Evolutionary conservation across 2,113 vertebrate genomes (phyloP).

Genomic region (Ailurus styani): DNA sequence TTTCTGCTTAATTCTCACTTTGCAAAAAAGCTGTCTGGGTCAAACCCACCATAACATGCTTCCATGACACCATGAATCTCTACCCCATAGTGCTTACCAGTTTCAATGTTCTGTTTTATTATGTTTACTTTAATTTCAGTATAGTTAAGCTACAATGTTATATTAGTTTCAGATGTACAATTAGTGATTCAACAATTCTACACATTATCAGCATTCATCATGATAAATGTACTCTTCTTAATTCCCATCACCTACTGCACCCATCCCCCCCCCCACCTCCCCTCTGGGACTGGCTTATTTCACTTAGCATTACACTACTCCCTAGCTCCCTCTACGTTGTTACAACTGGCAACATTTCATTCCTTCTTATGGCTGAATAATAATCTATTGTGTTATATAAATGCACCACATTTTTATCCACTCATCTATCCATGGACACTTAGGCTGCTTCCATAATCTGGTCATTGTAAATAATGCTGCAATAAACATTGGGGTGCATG

Average conservation of each 20-base stretch:
- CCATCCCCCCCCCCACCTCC: background rate
- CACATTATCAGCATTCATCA: background rate
- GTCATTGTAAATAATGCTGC: background rate
- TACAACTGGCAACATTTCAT: background rate
- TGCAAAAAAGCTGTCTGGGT: background rate
- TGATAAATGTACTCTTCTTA: background rate
- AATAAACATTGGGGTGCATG: background rate
- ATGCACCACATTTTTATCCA: background rate
- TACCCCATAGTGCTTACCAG: background rate
- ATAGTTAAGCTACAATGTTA: background rate
- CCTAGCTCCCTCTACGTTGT: background rate
- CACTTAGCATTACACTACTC: background rate
- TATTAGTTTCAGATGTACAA: background rate
- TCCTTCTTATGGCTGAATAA: background rate
- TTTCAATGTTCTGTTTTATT: background rate
- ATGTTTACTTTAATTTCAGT: background rate
- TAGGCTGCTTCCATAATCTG: background rate
- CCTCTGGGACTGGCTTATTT: background rate
- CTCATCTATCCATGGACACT: background rate
- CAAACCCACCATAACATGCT: background rate
- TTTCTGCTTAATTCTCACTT: background rate
- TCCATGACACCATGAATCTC: background rate
- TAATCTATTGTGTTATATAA: background rate
- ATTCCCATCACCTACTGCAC: background rate
- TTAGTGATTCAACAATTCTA: background rate